Conservation (phyloP, 37 sponge, comb jelly and placozoan species). For the Aplysina aerophoba region DNA sequence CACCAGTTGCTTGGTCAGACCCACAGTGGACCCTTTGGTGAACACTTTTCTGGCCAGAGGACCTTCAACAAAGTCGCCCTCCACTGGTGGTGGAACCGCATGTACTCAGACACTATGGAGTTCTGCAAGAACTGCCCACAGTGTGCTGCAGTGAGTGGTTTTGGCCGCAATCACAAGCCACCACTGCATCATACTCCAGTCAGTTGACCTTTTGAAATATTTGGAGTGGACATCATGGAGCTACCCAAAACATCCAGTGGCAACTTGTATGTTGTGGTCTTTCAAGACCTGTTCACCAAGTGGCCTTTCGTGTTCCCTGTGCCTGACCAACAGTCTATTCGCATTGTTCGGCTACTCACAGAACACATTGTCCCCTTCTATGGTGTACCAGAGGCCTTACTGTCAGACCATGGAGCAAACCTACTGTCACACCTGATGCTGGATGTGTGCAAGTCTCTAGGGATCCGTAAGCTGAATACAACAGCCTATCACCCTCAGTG, state of each 20-base stretch:
- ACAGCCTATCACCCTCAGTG: slow-evolving; percentile 59
- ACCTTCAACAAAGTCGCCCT: slow-evolving; percentile 14
- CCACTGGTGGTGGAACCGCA: slow-evolving; percentile 63
- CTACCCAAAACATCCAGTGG: slow-evolving; percentile 32
- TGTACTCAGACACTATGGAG: slow-evolving; percentile 34
- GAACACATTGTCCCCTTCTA: slow-evolving; percentile 55
- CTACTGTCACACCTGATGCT: slow-evolving; percentile 51
- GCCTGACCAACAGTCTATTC: slow-evolving; percentile 52
- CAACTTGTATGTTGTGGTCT: slow-evolving; percentile 42
- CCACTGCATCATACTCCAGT: slow-evolving; percentile 61
- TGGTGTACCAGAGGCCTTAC: slow-evolving; percentile 51
- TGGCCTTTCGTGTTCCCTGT: slow-evolving; percentile 58
- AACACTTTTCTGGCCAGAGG: slow-evolving; percentile 60
- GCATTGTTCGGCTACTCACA: slow-evolving; percentile 39
- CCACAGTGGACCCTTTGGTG: slow-evolving; percentile 45
- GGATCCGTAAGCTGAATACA: slow-evolving; percentile 54
- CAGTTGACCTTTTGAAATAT: slow-evolving; percentile 41
- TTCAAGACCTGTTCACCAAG: slow-evolving; percentile 58
- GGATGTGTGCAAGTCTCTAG: slow-evolving; percentile 40
- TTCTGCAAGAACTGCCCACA: slow-evolving; percentile 49
- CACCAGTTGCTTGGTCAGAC: slow-evolving; percentile 16
- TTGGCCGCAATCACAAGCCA: slow-evolving; percentile 8
- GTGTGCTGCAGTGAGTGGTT: slow-evolving; percentile 44
- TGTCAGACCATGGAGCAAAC: slow-evolving; percentile 57
- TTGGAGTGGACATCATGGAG: slow-evolving; percentile 53